phyloP scores from a whole-genome alignment of 2,888 invertebrate species.

The Palloptera scutellata region DNA sequence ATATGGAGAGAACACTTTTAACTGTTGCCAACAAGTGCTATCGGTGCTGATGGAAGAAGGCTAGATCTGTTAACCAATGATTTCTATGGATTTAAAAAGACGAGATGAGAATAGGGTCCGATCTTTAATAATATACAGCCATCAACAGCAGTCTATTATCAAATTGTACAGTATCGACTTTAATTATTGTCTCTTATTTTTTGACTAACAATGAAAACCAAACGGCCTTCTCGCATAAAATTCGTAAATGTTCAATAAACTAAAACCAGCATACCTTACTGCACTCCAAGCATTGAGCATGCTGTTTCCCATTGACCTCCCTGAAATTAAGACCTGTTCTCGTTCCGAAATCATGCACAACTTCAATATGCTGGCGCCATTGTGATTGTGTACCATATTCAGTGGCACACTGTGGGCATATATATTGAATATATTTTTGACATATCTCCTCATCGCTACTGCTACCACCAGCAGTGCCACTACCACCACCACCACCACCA shows the following conservation, averaged over 20 bases:
- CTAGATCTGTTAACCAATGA: too few species aligned
- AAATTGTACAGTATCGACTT: too few species aligned
- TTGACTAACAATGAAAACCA: neutral
- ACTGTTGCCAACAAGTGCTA: too few species aligned
- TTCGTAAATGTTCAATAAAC: neutral
- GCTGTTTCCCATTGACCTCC: slow-evolving; percentile 45
- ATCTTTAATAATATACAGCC: too few species aligned
- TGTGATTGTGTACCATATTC: slow-evolving; percentile 54
- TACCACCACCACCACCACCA: slow-evolving; percentile 15
- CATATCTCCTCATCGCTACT: slow-evolving; percentile 39
- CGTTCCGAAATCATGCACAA: slow-evolving; percentile 54
- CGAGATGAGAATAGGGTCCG: too few species aligned
- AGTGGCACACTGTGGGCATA: slow-evolving; percentile 54
- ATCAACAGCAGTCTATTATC: too few species aligned
- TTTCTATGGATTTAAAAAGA: too few species aligned
- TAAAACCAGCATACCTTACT: slow-evolving; percentile 44
- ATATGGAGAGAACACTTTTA: too few species aligned
- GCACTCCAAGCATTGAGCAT: slow-evolving; percentile 52
- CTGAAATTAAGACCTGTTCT: slow-evolving; percentile 53
- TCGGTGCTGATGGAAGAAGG: too few species aligned
- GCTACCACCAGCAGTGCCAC: neutral
- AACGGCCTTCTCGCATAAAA: neutral
- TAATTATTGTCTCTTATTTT: slow-evolving; percentile 6
- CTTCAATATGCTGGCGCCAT: slow-evolving; percentile 57
- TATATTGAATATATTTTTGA: slow-evolving; percentile 55